Base-by-base conservation (phyloP, 1,140 invertebrate species). In the Achatina immaculata region DNA sequence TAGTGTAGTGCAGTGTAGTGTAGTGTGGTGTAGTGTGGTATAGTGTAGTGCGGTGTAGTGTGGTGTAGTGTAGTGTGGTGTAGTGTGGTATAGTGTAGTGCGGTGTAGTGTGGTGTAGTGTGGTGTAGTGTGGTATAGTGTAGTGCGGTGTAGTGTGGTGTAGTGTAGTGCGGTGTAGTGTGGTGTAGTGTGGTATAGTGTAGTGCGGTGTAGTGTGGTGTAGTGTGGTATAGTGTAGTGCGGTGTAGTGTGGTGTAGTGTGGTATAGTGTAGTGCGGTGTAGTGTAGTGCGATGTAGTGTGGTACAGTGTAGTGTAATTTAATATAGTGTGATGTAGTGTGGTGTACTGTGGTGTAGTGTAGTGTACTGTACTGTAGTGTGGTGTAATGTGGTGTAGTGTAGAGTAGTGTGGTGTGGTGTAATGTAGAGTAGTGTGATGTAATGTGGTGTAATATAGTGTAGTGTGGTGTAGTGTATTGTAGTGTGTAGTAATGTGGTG, bases 201-300 rank as follows among this genome's bases (percentile, higher is more conserved):
- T 83, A 58, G 77, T 83, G 74, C 68, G 58, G 71, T 83, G 55
- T 81, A 58, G 77, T 83, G 66, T 81, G 72, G 77, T 83, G 78
- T 81, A 69, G 76, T 82, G 81, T 40, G 42, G 66, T 82, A 66
- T 72, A 48, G 81, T 82, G 81, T 72, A 66, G 81, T 82, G 75
- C 55, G 42, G 68, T 82, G 76, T 79, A 42, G 76, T 82, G 68
- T 51, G 38, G 81, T 82, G 76, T 40, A 62, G 77, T 79, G 81
- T 79, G 48, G 81, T 79, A 76, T 40, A 58, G 78, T 82, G 76
- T 21, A 31, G 76, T 82, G 81, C 19, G 66, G 65, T 79, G 73
- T 38, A 28, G 65, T 68, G 42, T 28, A n/a, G 71, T 43, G 42
- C 21, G 21, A 38, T 73, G 16, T 38, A 21, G 40, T 73, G 42